Base-by-base conservation (phyloP, 2,888 invertebrate species). In the Perizoma flavofasciatum region DNA sequence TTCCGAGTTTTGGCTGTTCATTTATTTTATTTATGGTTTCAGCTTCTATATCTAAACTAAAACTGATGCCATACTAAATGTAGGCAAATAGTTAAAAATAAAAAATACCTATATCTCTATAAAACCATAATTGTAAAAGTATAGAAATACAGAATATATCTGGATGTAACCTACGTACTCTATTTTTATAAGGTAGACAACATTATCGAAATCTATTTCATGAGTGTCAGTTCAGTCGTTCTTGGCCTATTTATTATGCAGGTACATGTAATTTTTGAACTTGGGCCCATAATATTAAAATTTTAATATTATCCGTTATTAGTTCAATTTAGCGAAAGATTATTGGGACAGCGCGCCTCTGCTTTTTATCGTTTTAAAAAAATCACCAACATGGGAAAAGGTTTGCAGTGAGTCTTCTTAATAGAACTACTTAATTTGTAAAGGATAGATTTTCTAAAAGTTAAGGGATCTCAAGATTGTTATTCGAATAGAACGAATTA, bases 331-430 rank as follows among this genome's bases (percentile, higher is more conserved):
- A 47, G 52, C 44, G 53, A 49, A 79, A 79, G 79, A 2, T 82
- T 82, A 80, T 59, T 65, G 50, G 72, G 69, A 77, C 81, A 83
- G 85, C 83, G 84, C 83, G 83, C 84, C 83, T 63, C 72, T 72
- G 75, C 75, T 75, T 74, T 50, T 69, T 77, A 73, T 69, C 55
- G 54, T 63, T 70, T 72, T 68, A 51, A 53, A 69, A 61, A 66
- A 56, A 64, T 48, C 69, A 59, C 68, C 68, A 44, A 59, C 63
- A 55, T 11, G 6, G 46, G 32, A 51, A 45, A 43, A 50, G 48
- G 1, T 22, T 22, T 22, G 22, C 22, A 3, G 22, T 22, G 22
- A 22, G 22, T 22, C 22, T 22, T 2, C 22, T 22, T 22, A 22
- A 22, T 22, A 22, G 22, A 3, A 22, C 22, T 22, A 22, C 22